Conservation (phyloP, 2,113 vertebrate genomes). For the Tenebrosternarchus preto region DNA sequence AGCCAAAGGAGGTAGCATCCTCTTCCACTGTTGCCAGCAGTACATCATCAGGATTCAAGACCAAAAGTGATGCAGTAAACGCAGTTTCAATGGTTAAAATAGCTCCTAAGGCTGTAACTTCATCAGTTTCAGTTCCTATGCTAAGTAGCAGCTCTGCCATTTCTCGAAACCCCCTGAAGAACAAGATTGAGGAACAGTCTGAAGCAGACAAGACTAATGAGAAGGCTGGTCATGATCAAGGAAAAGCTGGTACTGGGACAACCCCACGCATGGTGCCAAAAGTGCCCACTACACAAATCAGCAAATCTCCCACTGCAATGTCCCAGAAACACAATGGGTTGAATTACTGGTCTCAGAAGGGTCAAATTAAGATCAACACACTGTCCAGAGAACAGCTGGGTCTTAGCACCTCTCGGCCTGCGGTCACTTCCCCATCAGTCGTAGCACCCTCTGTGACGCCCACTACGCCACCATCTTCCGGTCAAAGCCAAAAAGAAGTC, state of each 20-base stretch:
- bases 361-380: slow-evolving; percentile 77
- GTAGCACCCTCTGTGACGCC: slow-evolving; percentile 65
- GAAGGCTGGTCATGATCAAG: slow-evolving; percentile 61
- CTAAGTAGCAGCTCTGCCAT: slow-evolving; percentile 66
- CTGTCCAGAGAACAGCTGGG: slow-evolving; percentile 76
- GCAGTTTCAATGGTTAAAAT: slow-evolving; percentile 72
- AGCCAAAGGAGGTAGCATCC: slow-evolving; percentile 65
- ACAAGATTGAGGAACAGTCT: slow-evolving; percentile 59
- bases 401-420: slow-evolving; percentile 63
- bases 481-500: slow-evolving; percentile 69
- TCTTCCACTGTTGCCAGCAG: slow-evolving; percentile 59
- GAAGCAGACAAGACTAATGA: slow-evolving; percentile 72
- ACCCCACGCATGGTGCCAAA: slow-evolving; percentile 75
- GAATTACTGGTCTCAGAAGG: slow-evolving; percentile 74
- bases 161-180: slow-evolving; percentile 60
- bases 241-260: slow-evolving; percentile 53
- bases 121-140: slow-evolving; percentile 58
- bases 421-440: slow-evolving; percentile 64
- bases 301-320: slow-evolving; percentile 60
- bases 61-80: slow-evolving; percentile 70
- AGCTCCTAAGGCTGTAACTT: slow-evolving; percentile 63
- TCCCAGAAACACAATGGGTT: slow-evolving; percentile 76
- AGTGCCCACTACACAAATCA: slow-evolving; percentile 65
- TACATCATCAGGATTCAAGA: slow-evolving; percentile 69
- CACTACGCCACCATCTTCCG: slow-evolving; percentile 58